Conservation (phyloP, 2,797 vertebrate species). For the Microchirus variegatus region DNA sequence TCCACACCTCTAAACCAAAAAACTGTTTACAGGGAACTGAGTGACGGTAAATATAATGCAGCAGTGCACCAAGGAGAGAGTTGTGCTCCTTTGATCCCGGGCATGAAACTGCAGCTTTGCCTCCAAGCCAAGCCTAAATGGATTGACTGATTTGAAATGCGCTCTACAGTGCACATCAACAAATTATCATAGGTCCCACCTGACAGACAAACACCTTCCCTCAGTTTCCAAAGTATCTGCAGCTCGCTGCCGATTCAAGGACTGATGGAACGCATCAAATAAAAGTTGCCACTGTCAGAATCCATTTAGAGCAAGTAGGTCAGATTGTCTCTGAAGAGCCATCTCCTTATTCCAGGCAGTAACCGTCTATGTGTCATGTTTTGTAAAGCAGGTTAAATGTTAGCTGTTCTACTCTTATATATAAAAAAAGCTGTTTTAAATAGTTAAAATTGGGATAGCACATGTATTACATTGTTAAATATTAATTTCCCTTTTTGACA, state of each 20-base stretch:
- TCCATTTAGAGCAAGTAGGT: constrained; percentile 49
- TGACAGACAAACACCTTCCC: constrained; percentile 38
- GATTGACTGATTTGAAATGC: constrained; percentile 38
- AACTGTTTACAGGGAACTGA: not conserved
- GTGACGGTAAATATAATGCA: constrained; percentile 26
- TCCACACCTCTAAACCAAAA: not conserved
- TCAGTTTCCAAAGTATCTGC: constrained; percentile 23
- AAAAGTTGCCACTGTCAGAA: constrained; percentile 27
- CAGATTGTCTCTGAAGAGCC: constrained; percentile 29
- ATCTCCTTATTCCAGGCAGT: constrained; percentile 29
- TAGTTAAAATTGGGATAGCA: not conserved
- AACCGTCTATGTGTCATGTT: constrained; percentile 9
- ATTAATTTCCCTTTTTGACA: not conserved
- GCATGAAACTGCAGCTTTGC: constrained; percentile 32
- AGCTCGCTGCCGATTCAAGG: constrained; percentile 25
- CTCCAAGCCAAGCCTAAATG: constrained; percentile 30
- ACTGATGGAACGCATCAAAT: constrained; percentile 27
- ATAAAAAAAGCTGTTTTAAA: constrained; percentile 13
- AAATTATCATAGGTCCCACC: constrained; percentile 38
- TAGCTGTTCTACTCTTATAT: constrained; percentile 13
- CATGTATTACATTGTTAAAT: no score
- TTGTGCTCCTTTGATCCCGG: constrained; percentile 43
- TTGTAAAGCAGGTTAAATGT: constrained; percentile 33
- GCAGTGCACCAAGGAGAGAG: constrained; percentile 8
- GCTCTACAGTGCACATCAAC: constrained; percentile 34